phyloP scores from a whole-genome alignment of 2,888 invertebrate species.

The Buathra laborator region DNA sequence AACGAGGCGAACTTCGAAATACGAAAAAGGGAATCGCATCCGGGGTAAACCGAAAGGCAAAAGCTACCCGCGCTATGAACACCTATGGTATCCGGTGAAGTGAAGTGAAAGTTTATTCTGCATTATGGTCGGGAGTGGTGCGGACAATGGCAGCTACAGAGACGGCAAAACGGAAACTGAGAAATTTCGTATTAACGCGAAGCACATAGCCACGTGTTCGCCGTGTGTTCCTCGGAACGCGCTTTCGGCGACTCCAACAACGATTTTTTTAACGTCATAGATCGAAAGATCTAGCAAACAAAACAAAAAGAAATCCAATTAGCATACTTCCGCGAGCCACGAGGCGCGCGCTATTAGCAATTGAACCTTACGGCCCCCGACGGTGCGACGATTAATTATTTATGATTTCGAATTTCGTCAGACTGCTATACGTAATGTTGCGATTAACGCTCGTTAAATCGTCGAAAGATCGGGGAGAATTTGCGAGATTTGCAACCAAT shows the following conservation, averaged over 20 bases:
- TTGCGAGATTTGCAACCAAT: neutral
- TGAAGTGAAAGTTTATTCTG: slow-evolving; percentile 63
- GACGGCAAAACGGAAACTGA: slow-evolving; percentile 33
- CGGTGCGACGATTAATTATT: slow-evolving; percentile 65
- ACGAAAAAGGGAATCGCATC: slow-evolving; percentile 22
- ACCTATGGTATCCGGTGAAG: neutral
- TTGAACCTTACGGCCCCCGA: slow-evolving; percentile 43
- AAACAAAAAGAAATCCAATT: slow-evolving; percentile 21
- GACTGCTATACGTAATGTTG: neutral
- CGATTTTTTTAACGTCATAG: neutral
- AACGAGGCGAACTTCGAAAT: neutral
- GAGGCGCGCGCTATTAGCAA: slow-evolving; percentile 22
- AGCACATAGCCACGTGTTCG: neutral
- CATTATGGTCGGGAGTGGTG: slow-evolving; percentile 39
- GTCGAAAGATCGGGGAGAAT: neutral
- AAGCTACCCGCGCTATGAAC: slow-evolving; percentile 3
- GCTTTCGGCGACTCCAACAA: neutral
- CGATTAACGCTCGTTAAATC: neutral
- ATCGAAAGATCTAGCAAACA: slow-evolving; percentile 17
- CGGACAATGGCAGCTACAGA: slow-evolving; percentile 47
- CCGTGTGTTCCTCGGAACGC: neutral
- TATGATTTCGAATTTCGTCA: slow-evolving; percentile 60
- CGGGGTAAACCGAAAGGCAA: slow-evolving; percentile 32
- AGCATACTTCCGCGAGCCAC: slow-evolving; percentile 12
- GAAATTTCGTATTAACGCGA: slow-evolving; percentile 10